Base-by-base conservation (phyloP, 2,113 vertebrate species). In the Cricetomys ansorgei region DNA sequence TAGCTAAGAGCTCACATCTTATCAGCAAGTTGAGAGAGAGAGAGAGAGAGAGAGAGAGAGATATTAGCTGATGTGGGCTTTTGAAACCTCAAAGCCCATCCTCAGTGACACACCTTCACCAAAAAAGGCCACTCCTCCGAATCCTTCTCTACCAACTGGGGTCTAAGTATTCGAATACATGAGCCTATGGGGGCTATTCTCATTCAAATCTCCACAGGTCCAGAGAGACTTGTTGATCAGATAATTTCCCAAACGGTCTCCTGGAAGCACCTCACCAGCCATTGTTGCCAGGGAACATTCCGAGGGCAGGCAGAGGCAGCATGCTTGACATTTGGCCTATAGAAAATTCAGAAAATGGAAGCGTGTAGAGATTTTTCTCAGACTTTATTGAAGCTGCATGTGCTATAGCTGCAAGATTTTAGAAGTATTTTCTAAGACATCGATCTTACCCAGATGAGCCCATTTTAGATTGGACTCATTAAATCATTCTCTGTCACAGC, bases 381-480 rank as follows among this genome's bases (percentile, higher is more conserved):
- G 76, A 86, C 25, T 91, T 64, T 93, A 69, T 31, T 1, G 53
- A 85, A 94, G 76, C 87, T 95, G 79, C 43, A 59, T 96, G 97
- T 95, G 83, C 96, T 85, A 55, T 73, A 97, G 83, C 80, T 96
- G 73, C 72, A 37, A 96, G 94, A 95, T 89, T 97, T 97, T 94
- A 70, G 92, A 95, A 98, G 95, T 91, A 94, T 97, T 96, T 97
- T 96, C 88, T 72, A 94, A 91, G 94, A 97, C 94, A 97, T 98
- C 91, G 96, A 98, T 98, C 97, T 98, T 96, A 79, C 27, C 77
- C 88, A 97, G 97, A 97, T 96, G 97, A 97, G 94, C 97, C 96
- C 91, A 96, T 96, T 98, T 97, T 97, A 98, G 98, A 98, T 96
- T 97, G 96, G 96, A 94, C 96, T 98, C 98, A 97, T 98, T 98